Evolutionary conservation across 2,113 vertebrate species (phyloP), one percentile per base, ranked within the genome.

Genomic region (Pithys albifrons): DNA sequence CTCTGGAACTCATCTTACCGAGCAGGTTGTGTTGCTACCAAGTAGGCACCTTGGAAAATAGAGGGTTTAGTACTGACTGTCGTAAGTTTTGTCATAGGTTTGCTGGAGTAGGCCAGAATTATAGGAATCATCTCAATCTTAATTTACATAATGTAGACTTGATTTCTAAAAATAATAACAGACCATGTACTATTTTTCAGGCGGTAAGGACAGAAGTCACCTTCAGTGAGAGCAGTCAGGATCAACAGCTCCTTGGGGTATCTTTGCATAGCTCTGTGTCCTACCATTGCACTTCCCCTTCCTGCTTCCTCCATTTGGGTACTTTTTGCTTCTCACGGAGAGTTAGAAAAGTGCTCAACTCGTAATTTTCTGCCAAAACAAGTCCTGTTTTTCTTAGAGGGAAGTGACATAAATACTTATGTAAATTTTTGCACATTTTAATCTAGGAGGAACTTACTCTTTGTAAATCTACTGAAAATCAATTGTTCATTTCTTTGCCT

Each of bases 121-220:
- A 6, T 0, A 89, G 66, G 14, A 55, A 19, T 78, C 3, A 0
- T 5, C 7, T 65, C 12, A 16, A 2, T 43, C 14, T 61, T 74
- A 48, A 37, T 61, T 72, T 29, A 35, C 0, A 0, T 55, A 9
- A 12, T 19, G 7, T 25, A 51, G 39, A 46, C 35, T 71, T 11
- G 2, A 41, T 37, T 74, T 62, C 7, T 77, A 14, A 37, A 41
- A n/a, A 2, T n/a, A 52, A 14, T 29, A 20, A 19, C 33, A 5
- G 45, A 3, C 71, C 28, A 18, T 1, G 39, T 67, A 4, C 6
- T 46, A 1, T 39, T 81, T 73, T 84, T 48, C 37, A 55, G 77
- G 39, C 29, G 33, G 48, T 18, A 23, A 58, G 73, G 58, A 6
- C n/a, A 13, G 15, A 41, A 61, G 6, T 13, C 14, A 72, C 14